These are phyloP conservation scores for Bolborhynchus lineola DNA, from an alignment of 2,113 vertebrate species.

Conservation along the genomic window DNA sequence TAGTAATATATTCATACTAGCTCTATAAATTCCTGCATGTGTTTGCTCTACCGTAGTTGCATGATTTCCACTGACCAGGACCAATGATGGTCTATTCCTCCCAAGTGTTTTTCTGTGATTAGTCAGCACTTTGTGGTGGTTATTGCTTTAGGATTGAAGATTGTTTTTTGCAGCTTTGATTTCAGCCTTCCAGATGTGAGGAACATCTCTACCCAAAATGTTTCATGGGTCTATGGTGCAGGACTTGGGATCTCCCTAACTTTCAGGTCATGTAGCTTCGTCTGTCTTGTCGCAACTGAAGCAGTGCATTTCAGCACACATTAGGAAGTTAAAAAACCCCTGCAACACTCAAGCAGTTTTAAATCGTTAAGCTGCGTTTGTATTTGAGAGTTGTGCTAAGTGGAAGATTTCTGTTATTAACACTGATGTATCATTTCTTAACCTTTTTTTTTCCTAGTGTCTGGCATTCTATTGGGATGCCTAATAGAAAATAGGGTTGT, in stretches of 20 bases:
- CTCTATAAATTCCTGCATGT: not conserved
- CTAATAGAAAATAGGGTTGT: not conserved
- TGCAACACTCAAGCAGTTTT: not conserved
- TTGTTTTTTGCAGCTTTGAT: not conserved
- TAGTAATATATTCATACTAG: not conserved
- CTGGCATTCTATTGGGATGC: not conserved
- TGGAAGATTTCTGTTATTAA: not conserved
- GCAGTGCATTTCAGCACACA: too few species aligned
- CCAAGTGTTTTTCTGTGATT: not conserved
- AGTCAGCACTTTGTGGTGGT: not conserved
- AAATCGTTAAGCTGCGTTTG: not conserved
- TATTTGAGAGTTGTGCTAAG: not conserved
- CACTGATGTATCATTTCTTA: not conserved
- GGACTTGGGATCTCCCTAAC: not conserved
- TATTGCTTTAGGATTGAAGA: not conserved
- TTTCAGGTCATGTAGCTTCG: not conserved
- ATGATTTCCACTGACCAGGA: not conserved
- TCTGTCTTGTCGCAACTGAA: not conserved
- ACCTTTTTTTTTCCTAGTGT: not conserved
- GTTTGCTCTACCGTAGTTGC: accelerated
- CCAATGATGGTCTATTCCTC: not conserved
- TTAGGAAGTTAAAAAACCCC: not conserved
- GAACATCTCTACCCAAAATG: not conserved
- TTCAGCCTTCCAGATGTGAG: not conserved
- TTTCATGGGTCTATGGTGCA: accelerated